These are phyloP conservation scores for Pipra filicauda DNA, from an alignment of 2,113 vertebrate genomes.

Conservation along the genomic window DNA sequence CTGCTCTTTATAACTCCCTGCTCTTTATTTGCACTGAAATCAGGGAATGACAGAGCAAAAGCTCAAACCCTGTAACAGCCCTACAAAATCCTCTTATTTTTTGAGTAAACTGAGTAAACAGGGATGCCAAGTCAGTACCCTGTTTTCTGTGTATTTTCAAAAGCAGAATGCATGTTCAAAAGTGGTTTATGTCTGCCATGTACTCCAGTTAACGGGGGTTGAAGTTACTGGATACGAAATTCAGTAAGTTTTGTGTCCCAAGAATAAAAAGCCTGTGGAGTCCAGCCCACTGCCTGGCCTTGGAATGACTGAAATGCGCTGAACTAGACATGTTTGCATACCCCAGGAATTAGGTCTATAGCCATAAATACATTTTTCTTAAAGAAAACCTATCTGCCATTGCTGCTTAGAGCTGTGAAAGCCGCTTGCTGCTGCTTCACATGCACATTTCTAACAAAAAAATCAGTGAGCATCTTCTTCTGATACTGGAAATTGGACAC, in stretches of 20 bases:
- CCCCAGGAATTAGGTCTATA: not conserved
- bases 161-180: not conserved
- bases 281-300: not conserved
- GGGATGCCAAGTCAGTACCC: not conserved
- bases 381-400: not conserved
- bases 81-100: not conserved
- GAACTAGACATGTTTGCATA: not conserved
- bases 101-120: not conserved
- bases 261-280: not conserved
- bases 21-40: not conserved
- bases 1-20: not conserved
- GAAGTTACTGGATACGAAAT: not conserved
- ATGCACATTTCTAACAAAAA: fast-evolving
- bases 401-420: not conserved
- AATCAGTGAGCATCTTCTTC: too few relatives aligned
- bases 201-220: not conserved
- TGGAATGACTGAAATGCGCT: not conserved
- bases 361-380: not conserved
- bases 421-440: not conserved
- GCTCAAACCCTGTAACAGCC: not conserved
- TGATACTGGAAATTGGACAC: fast-evolving
- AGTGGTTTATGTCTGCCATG: not conserved
- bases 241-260: not conserved
- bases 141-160: not conserved
- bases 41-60: not conserved